Base-by-base conservation (phyloP, 1,140 invertebrate genomes). In the Bombus difficillimus region DNA sequence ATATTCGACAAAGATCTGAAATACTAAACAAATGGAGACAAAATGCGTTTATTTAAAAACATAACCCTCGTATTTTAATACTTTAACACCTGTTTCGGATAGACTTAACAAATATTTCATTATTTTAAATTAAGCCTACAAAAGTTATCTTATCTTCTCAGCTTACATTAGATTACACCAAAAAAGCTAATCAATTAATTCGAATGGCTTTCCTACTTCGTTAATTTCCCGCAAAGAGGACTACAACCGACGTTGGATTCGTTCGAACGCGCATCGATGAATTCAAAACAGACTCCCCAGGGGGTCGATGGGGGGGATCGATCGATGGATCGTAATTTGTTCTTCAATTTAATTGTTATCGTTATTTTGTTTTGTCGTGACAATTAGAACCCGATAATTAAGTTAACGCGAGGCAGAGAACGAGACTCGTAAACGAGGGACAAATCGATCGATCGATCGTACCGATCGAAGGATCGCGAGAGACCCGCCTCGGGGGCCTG, bases 311-410 rank as follows among this genome's bases (percentile, higher is more conserved):
- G 37, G n/a, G n/a, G n/a, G n/a, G n/a, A n/a, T n/a, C n/a, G n/a
- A 43, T 81, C 53, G 53, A 37, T 57, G 47, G 32, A 53, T 53
- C 18, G 47, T 22, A 22, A 22, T 53, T 22, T 8, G 1, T 22
- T 8, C 5, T 22, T 22, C 8, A 22, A 22, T 53, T 22, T 53
- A 22, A 53, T 53, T 53, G 34, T 69, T 39, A 6, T 28, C 37
- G 22, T 41, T n/a, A 28, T 10, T 3, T 32, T 1, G 22, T 39
- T 43, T 39, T 43, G 28, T 66, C 59, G 39, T 47, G 34, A 57
- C 53, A 80, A 88, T 88, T 80, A 75, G 37, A 76, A 62, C 34
- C 41, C 37, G 66, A 66, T 77, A 88, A 88, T 88, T 88, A 88
- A 74, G 41, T 39, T n/a, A 28, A 18, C 57, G 25, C 37, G 68